Evolutionary conservation across 1,140 invertebrate genomes (phyloP).

Genomic region (Calycopis cecrops): DNA sequence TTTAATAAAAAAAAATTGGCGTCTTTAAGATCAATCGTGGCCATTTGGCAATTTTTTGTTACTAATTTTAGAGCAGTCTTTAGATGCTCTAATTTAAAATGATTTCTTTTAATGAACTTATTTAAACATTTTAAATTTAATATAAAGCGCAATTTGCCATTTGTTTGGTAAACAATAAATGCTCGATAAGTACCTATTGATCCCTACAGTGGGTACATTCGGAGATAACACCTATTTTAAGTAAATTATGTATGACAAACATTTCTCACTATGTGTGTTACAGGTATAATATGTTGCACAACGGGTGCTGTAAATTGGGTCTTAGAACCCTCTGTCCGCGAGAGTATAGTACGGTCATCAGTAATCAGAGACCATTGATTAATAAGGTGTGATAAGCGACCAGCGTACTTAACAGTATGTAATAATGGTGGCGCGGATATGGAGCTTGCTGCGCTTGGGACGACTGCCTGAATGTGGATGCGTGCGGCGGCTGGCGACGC

Average conservation of each 20-base stretch:
- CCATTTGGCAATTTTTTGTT: too few relatives aligned
- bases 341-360: constrained; percentile 14
- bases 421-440: constrained; percentile 12
- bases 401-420: constrained; percentile 21
- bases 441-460: not conserved
- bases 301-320: constrained; percentile 5
- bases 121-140: constrained; percentile 20
- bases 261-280: not conserved
- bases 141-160: constrained; percentile 22
- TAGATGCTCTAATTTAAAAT: too few relatives aligned
- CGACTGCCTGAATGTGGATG: constrained; percentile 2
- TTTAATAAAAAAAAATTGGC: too few relatives aligned
- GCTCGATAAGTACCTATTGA: constrained; percentile 25
- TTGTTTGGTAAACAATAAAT: constrained; percentile 24
- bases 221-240: constrained; percentile 19
- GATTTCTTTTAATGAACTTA: constrained; percentile 16
- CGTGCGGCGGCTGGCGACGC: too few relatives aligned
- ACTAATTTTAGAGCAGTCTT: too few relatives aligned
- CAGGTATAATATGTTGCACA: constrained; percentile 3
- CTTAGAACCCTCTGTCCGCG: constrained; percentile 23
- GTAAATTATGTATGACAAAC: constrained; percentile 14
- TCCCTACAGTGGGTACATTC: constrained; percentile 14
- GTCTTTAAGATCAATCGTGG: too few relatives aligned
- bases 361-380: constrained; percentile 16
- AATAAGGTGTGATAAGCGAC: constrained; percentile 11